Base-by-base conservation (phyloP, 2,888 invertebrate species). In the Shargacucullia verbasci region DNA sequence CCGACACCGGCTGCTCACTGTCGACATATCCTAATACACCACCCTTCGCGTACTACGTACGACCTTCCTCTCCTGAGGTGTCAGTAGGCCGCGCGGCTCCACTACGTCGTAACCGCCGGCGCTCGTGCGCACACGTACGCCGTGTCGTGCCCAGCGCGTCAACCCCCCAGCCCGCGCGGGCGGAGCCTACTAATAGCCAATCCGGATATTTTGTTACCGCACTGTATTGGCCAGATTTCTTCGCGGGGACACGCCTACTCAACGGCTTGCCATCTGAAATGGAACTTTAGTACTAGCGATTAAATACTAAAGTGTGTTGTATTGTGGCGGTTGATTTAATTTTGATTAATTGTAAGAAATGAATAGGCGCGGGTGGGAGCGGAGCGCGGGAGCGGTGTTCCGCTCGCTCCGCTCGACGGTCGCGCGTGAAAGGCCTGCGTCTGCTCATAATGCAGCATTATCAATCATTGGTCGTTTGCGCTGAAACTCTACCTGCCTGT, bases 191-290 rank as follows among this genome's bases (percentile, higher is more conserved):
- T 94, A 94, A 94, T 94, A 90, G 92, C 95, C 95, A 95, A 95
- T 95, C 88, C 94, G 94, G 92, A 93, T 92, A 90, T 92, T 92
- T 92, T 90, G 92, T 94, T 94, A 94, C 92, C 92, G 91, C 90
- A 90, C 91, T 93, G 91, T 94, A 95, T 95, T 95, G 95, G 95
- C 95, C 92, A 94, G 93, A 94, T 91, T 90, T 88, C 89, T 91
- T 91, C 89, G 87, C 90, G 91, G 85, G 79, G 88, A 83, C 89
- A 90, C 94, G 94, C 94, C 94, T 84, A 81, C 84, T 83, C 79
- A 75, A 64, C 69, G 58, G 48, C 43, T 57, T 57, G 76, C 70
- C 81, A 77, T 41, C 59, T 69, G 68, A 88, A 86, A 82, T 78
- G 43, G 54, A 63, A 85, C 91, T 90, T 78, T 48, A 29, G 12